phyloP scores from a whole-genome alignment of 2,113 vertebrate genomes.

The Haliaeetus leucogaster region DNA sequence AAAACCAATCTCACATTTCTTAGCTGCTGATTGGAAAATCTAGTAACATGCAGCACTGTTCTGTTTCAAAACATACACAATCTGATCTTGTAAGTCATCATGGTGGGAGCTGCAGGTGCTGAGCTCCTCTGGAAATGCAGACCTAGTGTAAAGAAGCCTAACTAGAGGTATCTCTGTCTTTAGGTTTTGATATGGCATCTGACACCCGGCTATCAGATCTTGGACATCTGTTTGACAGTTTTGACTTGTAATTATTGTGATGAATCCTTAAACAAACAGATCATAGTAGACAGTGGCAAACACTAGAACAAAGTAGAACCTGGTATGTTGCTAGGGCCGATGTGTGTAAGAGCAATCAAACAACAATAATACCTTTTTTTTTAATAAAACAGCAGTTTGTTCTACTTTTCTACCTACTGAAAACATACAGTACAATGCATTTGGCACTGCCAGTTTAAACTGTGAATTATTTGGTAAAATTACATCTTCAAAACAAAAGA shows the following conservation, averaged over 20 bases:
- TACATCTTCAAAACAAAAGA: background rate
- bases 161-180: background rate
- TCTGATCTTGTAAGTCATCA: background rate
- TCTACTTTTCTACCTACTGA: background rate
- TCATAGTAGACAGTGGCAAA: background rate
- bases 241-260: constrained; percentile 29
- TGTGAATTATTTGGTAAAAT: background rate
- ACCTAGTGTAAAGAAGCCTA: background rate
- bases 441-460: background rate
- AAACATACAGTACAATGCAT: background rate
- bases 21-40: background rate
- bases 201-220: background rate
- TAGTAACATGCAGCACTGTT: background rate
- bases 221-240: constrained; percentile 20
- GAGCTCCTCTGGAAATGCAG: background rate
- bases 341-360: background rate
- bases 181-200: background rate
- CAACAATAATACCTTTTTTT: background rate
- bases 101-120: background rate
- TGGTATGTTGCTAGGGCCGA: background rate
- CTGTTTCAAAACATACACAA: background rate
- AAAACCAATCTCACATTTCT: background rate
- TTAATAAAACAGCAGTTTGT: background rate
- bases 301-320: background rate
- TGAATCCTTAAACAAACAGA: constrained; percentile 34